Evolutionary conservation across 1,140 invertebrate species (phyloP).

Genomic region (Aphelenchoides besseyi): DNA sequence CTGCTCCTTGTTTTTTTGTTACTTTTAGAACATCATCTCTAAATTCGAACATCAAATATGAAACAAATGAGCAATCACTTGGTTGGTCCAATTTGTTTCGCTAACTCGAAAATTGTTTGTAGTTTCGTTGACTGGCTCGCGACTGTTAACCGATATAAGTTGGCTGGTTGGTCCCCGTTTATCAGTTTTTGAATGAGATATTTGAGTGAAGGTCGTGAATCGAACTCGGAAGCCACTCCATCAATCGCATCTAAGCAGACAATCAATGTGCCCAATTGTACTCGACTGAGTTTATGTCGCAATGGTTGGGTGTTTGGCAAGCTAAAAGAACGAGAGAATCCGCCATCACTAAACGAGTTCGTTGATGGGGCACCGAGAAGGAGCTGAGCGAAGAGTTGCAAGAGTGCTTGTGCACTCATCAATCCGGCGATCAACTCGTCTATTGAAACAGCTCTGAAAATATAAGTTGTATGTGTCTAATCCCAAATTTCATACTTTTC

Average conservation of each 20-base stretch:
- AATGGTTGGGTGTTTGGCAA: neutral
- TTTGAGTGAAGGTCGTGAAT: constrained; percentile 28
- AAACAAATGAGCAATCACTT: constrained; percentile 3
- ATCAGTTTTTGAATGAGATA: constrained; percentile 29
- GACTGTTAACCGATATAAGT: constrained; percentile 16
- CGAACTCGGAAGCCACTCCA: constrained; percentile 27
- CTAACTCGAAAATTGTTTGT: constrained; percentile 14
- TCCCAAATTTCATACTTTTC: neutral
- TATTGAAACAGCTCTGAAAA: constrained; percentile 18
- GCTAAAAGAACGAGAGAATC: neutral
- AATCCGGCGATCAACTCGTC: constrained; percentile 17
- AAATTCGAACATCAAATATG: neutral
- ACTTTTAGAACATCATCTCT: constrained; percentile 19
- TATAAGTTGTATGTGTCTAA: neutral
- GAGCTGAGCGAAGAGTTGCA: constrained; percentile 5
- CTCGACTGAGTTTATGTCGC: neutral
- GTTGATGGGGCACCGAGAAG: neutral
- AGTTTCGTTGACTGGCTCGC: constrained; percentile 14
- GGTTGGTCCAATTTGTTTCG: constrained; percentile 13
- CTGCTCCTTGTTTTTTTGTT: constrained; percentile 12
- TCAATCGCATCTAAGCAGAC: constrained; percentile 24
- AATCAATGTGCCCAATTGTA: constrained; percentile 12
- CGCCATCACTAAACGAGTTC: neutral
- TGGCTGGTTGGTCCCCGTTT: constrained; percentile 8
- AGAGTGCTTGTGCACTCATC: constrained; percentile 11